These are phyloP conservation scores for Pelusios castaneus DNA, from an alignment of 2,113 vertebrate genomes.

Conservation along the genomic window DNA sequence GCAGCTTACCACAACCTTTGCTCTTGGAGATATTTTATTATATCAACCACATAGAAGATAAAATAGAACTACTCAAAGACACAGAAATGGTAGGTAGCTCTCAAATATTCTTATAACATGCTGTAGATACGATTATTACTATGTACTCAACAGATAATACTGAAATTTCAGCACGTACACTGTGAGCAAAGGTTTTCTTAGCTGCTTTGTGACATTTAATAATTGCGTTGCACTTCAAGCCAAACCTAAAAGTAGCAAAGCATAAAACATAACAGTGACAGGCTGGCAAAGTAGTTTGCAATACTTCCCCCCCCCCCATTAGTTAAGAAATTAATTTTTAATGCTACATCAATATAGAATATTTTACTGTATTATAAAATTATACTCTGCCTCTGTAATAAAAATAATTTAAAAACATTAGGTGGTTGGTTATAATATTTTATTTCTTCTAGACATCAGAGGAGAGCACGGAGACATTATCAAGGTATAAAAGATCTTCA, in stretches of 20 bases:
- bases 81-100: too few relatives aligned
- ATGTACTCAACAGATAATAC: too few relatives aligned
- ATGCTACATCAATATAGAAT: rapidly evolving
- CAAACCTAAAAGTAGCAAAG: not conserved
- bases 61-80: too few relatives aligned
- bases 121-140: not conserved
- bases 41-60: too few relatives aligned
- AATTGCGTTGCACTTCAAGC: not conserved
- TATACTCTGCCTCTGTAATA: not conserved
- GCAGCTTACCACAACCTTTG: not conserved
- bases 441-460: not conserved
- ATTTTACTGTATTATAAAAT: not conserved
- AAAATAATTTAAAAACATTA: not conserved
- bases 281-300: not conserved
- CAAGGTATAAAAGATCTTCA: not conserved
- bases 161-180: too few relatives aligned
- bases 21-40: too few relatives aligned
- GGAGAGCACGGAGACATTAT: not conserved
- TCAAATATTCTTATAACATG: rapidly evolving
- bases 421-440: not conserved
- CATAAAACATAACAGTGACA: not conserved
- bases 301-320: too few relatives aligned
- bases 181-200: not conserved
- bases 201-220: not conserved
- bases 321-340: too few relatives aligned